phyloP scores from a whole-genome alignment of 1,140 invertebrate genomes.

The Bombus sylvicola region DNA sequence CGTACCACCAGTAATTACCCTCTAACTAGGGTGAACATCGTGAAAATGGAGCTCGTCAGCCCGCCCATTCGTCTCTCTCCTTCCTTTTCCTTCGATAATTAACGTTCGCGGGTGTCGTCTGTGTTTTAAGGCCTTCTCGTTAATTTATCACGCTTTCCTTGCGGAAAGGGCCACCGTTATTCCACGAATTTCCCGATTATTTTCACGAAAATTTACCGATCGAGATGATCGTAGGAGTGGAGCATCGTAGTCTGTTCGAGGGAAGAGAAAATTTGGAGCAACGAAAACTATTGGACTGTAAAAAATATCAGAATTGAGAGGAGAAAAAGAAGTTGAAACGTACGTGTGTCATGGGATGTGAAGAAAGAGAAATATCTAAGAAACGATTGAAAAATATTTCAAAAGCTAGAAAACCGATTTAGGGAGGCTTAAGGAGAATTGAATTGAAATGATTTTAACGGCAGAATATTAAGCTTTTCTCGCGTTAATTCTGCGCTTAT shows the following conservation, averaged over 20 bases:
- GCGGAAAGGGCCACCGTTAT: background rate
- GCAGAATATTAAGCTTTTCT: background rate
- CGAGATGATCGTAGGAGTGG: too few relatives aligned
- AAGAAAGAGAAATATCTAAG: background rate
- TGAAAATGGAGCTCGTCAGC: slow-evolving; percentile 34
- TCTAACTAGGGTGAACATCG: slow-evolving; percentile 20
- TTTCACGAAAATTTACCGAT: background rate
- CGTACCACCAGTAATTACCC: slow-evolving; percentile 34
- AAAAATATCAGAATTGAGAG: too few relatives aligned
- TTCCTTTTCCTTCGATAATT: slow-evolving; percentile 24
- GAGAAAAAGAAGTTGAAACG: background rate
- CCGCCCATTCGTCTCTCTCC: background rate
- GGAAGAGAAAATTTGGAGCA: too few relatives aligned
- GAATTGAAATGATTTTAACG: background rate
- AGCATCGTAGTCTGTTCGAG: too few relatives aligned
- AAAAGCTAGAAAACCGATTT: too few relatives aligned
- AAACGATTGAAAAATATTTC: too few relatives aligned
- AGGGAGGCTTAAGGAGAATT: background rate
- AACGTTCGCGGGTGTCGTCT: slow-evolving; percentile 32
- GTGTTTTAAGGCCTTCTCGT: background rate
- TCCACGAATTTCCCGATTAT: background rate
- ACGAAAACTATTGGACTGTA: too few relatives aligned
- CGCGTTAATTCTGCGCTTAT: too few relatives aligned
- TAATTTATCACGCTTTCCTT: slow-evolving; percentile 1
- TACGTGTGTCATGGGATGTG: too few relatives aligned